These are phyloP conservation scores for Agonopterix alstromeriana DNA, from an alignment of 2,888 invertebrate species.

Conservation along the genomic window DNA sequence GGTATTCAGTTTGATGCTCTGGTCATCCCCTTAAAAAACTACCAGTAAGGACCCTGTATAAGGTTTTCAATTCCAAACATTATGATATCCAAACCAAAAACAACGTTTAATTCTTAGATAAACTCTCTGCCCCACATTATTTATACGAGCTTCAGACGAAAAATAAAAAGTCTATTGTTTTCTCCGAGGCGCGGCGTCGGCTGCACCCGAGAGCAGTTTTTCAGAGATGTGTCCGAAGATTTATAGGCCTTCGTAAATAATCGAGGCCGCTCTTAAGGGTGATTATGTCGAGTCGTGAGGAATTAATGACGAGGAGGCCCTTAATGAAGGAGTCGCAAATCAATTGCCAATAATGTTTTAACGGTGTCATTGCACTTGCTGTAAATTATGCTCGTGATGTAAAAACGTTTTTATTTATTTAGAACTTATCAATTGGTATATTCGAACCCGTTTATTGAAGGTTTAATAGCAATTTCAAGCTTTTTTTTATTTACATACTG, in stretches of 20 bases:
- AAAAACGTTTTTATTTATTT: no score
- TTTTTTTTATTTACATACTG: no score
- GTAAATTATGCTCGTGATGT: background rate
- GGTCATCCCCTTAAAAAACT: no score
- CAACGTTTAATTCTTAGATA: no score
- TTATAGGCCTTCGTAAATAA: constrained; percentile 22
- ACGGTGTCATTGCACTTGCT: background rate
- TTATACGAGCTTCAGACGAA: constrained; percentile 1
- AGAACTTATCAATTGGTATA: no score
- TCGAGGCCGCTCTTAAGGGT: constrained; percentile 16
- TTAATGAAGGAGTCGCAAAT: constrained; percentile 17
- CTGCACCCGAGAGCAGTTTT: constrained; percentile 9
- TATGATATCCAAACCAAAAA: no score
- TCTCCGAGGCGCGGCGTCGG: background rate
- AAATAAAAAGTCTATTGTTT: constrained; percentile 13
- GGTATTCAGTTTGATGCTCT: no score
- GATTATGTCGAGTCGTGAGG: constrained; percentile 16
- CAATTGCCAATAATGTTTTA: constrained; percentile 6
- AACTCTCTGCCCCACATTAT: no score
- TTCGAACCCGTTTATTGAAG: no score
- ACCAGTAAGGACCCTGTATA: no score
- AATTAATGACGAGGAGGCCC: constrained; percentile 13
- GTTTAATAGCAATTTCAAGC: no score
- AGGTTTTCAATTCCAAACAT: no score
- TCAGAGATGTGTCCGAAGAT: constrained; percentile 11